Evolutionary conservation across 1,140 invertebrate species (phyloP), one percentile per base, ranked within the genome.

Genomic region (Babylonia areolata): DNA sequence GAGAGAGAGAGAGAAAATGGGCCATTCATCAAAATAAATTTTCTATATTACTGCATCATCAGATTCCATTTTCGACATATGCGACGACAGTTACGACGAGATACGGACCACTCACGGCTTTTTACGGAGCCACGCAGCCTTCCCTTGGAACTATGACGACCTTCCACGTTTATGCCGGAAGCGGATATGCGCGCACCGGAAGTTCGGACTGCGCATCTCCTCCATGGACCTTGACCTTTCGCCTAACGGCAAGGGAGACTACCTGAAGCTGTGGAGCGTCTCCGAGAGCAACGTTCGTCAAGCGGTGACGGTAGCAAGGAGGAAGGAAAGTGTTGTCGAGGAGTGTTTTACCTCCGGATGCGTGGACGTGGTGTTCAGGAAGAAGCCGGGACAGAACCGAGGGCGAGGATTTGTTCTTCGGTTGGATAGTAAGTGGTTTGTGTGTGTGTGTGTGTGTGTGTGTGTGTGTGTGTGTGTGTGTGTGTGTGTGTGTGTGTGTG

Each of bases 41-140:
- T n/a, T n/a, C n/a, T n/a, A n/a, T n/a, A n/a, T n/a, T n/a, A n/a
- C n/a, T n/a, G n/a, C n/a, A n/a, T 40, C 81, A 82, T 6, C 81
- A 87, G 86, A 84, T 80, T 46, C 83, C 0, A 82, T 87, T 12
- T 80, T 46, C 64, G 42, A 87, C 75, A 58, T 87, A 15, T 87
- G 86, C 35, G 77, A 73, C 58, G 73, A 33, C 39, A 33, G 17
- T n/a, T 33, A 28, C 40, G 11, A 54, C 46, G 37, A 46, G 15
- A 37, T 87, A 33, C 84, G 84, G 35, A n/a, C 33, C 77, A 84
- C 82, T 5, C 42, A 51, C 15, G 82, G 73, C 15, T 33, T 84
- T n/a, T n/a, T 87, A 1, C 73, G 42, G 23, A 87, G 86, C 33
- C 86, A 87, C 64, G 33, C 12, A 0, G 58, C 51, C n/a, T 87